Evolutionary conservation across 2,888 invertebrate species (phyloP), one percentile per base, ranked within the genome.

Genomic region (Nomada flava): DNA sequence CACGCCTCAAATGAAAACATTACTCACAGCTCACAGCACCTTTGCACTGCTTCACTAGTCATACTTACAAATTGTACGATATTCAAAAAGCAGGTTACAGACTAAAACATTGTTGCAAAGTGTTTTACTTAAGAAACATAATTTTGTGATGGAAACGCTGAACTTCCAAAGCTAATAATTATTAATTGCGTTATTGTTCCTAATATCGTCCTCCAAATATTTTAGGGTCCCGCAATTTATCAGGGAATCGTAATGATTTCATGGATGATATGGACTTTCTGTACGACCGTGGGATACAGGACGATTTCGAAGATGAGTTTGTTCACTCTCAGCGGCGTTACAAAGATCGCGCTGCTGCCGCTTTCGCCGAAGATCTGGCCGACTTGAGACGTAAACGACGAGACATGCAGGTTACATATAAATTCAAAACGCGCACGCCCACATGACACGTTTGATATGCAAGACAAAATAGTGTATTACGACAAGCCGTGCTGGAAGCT

Each of bases 341-440:
- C 71, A 93, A 92, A 80, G 91, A 93, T 69, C 91, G 93, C 11
- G 92, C 92, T 2, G 87, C 92, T 0, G 92, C 93, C 5, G 92
- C 92, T n/a, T 94, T 94, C 64, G 92, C 92, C 44, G 92, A 93
- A 69, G 93, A 93, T 79, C 81, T 94, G 73, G 93, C 92, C 10
- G 93, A 93, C 50, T 76, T 94, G 53, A 91, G 93, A 74, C 92
- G 93, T 78, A 92, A 91, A 62, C 86, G 93, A 74, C 89, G 92
- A 69, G 93, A 94, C 75, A 90, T 93, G 90, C 93, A 93, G 92
- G 93, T 93, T 87, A 71, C 64, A 57, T 57, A 57, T 50, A 36
- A 68, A 59, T n/a, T 53, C 42, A 60, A 11, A 64, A 47, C 47
- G 47, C 11, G 47, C 47, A 47, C 47, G 15, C 10, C 15, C 15